phyloP scores from a whole-genome alignment of 2,797 vertebrate genomes.

The Poeciliopsis presidionis region DNA sequence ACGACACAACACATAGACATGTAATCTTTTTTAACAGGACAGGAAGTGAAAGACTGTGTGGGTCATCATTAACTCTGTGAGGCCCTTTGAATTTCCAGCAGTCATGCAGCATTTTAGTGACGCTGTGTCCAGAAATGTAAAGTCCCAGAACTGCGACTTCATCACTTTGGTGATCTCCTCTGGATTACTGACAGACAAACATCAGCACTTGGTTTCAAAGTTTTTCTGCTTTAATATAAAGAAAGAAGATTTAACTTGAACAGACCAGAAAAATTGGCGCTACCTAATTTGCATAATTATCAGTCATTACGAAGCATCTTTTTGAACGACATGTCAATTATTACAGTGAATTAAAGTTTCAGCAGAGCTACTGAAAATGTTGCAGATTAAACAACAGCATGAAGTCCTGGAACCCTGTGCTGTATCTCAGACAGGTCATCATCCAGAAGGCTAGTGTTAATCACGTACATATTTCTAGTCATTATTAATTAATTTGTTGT shows the following conservation, averaged over 20 bases:
- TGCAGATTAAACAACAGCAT: background rate
- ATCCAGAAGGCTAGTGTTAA: background rate
- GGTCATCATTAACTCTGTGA: background rate
- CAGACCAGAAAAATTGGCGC: background rate
- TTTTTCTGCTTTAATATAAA: background rate
- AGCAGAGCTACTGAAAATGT: background rate
- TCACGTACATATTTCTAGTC: constrained; percentile 14
- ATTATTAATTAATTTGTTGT: constrained; percentile 18
- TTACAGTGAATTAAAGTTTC: background rate
- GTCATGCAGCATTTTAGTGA: background rate
- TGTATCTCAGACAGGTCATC: constrained; percentile 2
- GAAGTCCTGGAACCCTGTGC: background rate
- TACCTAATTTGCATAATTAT: constrained; percentile 1
- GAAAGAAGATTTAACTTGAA: background rate
- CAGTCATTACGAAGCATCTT: constrained; percentile 2
- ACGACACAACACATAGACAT: background rate
- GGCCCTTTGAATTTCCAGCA: background rate
- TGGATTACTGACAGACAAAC: background rate
- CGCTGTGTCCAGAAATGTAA: background rate
- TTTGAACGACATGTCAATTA: background rate
- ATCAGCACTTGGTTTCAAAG: background rate
- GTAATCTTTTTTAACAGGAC: background rate
- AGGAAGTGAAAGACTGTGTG: background rate
- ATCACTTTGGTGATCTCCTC: background rate
- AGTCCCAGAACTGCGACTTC: background rate